phyloP scores from a whole-genome alignment of 2,113 vertebrate genomes.

The Syngnathus floridae region DNA sequence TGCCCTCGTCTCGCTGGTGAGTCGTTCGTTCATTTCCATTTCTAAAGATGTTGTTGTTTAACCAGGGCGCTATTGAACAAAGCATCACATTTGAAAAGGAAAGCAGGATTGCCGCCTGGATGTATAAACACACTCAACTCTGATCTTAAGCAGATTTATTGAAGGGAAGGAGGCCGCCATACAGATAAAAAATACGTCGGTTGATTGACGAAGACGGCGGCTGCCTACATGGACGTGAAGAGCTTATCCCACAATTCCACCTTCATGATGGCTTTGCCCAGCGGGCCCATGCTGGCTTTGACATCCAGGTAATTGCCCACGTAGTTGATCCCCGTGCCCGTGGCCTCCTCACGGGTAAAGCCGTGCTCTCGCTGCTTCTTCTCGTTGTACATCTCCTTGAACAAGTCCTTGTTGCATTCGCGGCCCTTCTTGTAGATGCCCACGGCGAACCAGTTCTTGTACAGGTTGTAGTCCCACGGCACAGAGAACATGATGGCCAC shows the following conservation, averaged over 20 bases:
- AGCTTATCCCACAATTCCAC: conserved; percentile 71
- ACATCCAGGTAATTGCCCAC: conserved; percentile 52
- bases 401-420: conserved; percentile 54
- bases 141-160: conserved; percentile 58
- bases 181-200: conserved; percentile 17
- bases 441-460: conserved; percentile 69
- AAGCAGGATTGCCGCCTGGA: conserved; percentile 39
- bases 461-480: conserved; percentile 69
- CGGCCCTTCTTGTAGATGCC: conserved; percentile 55
- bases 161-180: conserved; percentile 37
- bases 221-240: conserved; percentile 29
- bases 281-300: conserved; percentile 62
- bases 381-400: conserved; percentile 68
- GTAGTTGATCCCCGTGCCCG: conserved; percentile 60
- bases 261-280: conserved; percentile 61
- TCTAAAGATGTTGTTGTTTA: conserved; percentile 51
- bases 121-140: conserved; percentile 57
- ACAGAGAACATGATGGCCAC: conserved; percentile 68
- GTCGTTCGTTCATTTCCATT: conserved; percentile 58
- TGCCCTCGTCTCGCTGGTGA: conserved; percentile 44
- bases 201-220: background rate
- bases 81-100: conserved; percentile 32
- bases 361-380: conserved; percentile 46
- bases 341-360: conserved; percentile 60
- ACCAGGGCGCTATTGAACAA: conserved; percentile 40